Percentiles rank a stretch among this genome's conserved stretches.
Conservation (phyloP, 2,888 invertebrate species). For the Octonoba sinensis region DNA sequence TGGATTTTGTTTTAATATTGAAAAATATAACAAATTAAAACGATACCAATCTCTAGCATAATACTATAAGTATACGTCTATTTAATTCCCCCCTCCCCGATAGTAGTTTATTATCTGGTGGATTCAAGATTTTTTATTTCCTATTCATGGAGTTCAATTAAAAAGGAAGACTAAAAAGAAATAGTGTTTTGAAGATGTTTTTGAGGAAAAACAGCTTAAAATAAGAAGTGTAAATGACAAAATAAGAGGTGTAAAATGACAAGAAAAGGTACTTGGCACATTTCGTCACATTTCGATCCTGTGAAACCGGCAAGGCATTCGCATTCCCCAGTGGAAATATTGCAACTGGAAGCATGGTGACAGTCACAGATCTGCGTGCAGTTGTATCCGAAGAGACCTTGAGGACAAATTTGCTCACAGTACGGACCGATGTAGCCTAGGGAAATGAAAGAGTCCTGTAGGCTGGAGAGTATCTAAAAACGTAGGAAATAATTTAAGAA, state of each 20-base stretch:
- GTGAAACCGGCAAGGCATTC: slow-evolving; percentile 41
- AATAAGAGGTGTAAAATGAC: not conserved
- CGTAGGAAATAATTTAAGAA: no score
- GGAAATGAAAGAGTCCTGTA: not conserved
- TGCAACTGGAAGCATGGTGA: slow-evolving; percentile 25
- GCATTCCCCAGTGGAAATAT: slow-evolving; percentile 35
- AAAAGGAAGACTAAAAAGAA: not conserved
- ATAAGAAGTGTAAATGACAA: not conserved
- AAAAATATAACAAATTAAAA: no score
- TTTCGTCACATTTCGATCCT: slow-evolving; percentile 36
- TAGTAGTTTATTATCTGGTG: no score
- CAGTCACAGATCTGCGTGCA: slow-evolving; percentile 42
- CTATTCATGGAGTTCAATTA: not conserved
- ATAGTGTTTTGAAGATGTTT: not conserved
- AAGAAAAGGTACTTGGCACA: slow-evolving; percentile 24
- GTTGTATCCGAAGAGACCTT: slow-evolving; percentile 41
- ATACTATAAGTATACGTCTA: no score
- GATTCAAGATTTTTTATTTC: not conserved
- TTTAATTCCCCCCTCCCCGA: no score
- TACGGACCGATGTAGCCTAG: slow-evolving; percentile 36
- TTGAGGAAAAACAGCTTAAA: not conserved
- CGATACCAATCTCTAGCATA: no score
- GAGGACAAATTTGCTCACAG: slow-evolving; percentile 33
- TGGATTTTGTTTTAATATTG: no score
- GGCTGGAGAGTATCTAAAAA: no score